Percentiles rank a stretch among this genome's conserved stretches.
phyloP scores from a whole-genome alignment of 1,140 invertebrate genomes.

The Drosophila simulans region DNA sequence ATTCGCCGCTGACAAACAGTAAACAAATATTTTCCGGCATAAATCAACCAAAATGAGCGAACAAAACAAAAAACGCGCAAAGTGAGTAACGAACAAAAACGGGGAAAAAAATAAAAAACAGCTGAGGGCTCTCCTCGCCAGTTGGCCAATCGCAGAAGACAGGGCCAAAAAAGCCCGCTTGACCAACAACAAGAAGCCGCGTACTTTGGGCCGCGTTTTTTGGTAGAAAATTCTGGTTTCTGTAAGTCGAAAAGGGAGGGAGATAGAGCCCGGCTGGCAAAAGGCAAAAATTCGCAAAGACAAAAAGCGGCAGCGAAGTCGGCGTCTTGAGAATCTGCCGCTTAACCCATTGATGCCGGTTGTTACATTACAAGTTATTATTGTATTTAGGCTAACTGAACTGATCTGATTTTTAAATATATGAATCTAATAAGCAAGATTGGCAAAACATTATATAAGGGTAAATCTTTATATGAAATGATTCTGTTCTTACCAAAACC shows the following conservation, averaged over 20 bases:
- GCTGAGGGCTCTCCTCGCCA: constrained; percentile 62
- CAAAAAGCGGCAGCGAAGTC: constrained; percentile 54
- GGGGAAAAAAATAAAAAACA: constrained; percentile 46
- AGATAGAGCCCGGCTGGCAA: constrained; percentile 47
- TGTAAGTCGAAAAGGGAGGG: constrained; percentile 25
- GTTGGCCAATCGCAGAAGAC: constrained; percentile 70
- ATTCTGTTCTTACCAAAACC: too few species aligned
- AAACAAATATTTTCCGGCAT: constrained; percentile 75
- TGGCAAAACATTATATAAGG: too few species aligned
- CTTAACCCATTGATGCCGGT: constrained; percentile 22
- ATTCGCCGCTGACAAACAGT: constrained; percentile 47
- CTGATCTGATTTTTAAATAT: too few species aligned
- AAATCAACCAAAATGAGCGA: constrained; percentile 71
- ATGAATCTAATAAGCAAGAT: too few species aligned
- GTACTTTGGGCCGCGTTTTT: constrained; percentile 55
- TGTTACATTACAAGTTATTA: too few species aligned
- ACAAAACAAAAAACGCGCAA: constrained; percentile 70
- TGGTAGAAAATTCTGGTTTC: constrained; percentile 68
- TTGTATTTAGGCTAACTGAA: too few species aligned
- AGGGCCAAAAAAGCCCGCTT: constrained; percentile 55
- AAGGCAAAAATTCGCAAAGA: constrained; percentile 71
- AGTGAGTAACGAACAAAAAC: constrained; percentile 45
- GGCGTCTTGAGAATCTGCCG: constrained; percentile 61
- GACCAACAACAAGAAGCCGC: constrained; percentile 59
- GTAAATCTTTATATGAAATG: too few species aligned